Conservation (phyloP, 2,888 invertebrate species). For the Caenorhabditis becei region DNA sequence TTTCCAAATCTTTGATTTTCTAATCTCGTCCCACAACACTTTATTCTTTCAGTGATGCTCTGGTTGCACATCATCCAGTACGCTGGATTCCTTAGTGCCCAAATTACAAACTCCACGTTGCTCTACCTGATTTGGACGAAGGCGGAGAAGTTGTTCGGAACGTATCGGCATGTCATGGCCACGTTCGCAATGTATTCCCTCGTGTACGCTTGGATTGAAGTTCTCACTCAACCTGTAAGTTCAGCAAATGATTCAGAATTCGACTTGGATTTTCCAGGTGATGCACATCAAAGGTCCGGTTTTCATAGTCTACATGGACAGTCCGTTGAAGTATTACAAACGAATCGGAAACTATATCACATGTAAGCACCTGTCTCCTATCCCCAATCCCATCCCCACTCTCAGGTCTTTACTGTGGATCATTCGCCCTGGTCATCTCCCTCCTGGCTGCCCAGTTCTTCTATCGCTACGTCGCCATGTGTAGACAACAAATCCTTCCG, state of each 20-base stretch:
- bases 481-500: conserved; percentile 22
- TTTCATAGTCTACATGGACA: conserved; percentile 46
- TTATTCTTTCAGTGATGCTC: conserved; percentile 21
- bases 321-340: conserved; percentile 30
- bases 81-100: conserved; percentile 27
- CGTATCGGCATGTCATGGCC: conserved; percentile 43
- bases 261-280: conserved; percentile 19
- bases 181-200: conserved; percentile 44
- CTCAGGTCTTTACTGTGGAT: conserved; percentile 49
- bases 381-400: no score
- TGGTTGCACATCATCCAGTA: conserved; percentile 49
- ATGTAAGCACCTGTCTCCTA: background rate
- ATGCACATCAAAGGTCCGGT: conserved; percentile 52
- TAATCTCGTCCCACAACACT: background rate
- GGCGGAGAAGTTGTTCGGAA: conserved; percentile 40
- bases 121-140: conserved; percentile 35
- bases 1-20: background rate
- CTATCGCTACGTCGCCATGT: conserved; percentile 41
- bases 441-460: conserved; percentile 44
- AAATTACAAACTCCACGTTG: conserved; percentile 25
- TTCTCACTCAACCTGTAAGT: conserved; percentile 36
- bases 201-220: conserved; percentile 44
- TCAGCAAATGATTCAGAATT: background rate
- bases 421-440: conserved; percentile 45
- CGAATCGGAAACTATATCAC: conserved; percentile 41